Evolutionary conservation across 2,797 vertebrate species (phyloP), one percentile per base, ranked within the genome.

Genomic region (Crenichthys baileyi): DNA sequence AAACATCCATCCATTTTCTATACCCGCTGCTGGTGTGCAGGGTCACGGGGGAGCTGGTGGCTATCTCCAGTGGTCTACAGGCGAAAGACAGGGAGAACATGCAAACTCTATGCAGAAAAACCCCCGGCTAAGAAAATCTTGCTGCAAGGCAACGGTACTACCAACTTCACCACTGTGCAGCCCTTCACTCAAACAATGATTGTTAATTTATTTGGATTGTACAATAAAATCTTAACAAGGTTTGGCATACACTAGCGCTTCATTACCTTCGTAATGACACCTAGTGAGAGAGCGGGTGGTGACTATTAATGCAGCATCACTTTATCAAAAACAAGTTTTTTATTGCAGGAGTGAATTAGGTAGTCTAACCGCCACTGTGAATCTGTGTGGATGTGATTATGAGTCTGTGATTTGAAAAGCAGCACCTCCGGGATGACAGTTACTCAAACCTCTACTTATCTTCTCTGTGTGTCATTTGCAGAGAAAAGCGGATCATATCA

Each of bases 401-500:
- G 61, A 83, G 61, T 84, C 68, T 82, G 44, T 58, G 75, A 82
- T 81, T 72, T 78, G 72, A 82, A 88, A 87, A 88, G 83, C 65
- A 71, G 58, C 58, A 83, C 76, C 81, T 81, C 85, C 63, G 24
- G 63, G 70, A 81, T 73, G 83, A 83, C 70, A 65, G 75, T 13
- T 55, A 81, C 76, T 80, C 73, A 86, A 88, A 85, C 78, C 85
- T 83, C 55, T 56, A 85, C 61, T 90, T 79, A 88, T 90, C 86
- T 83, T 75, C 61, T 75, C 51, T 68, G 79, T 36, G 71, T 78
- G 78, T 83, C 81, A 70, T 82, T 78, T 61, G 71, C 56, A 5
- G 58, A 79, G 79, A 79, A 83, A 87, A 81, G 75, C 41, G 79
- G 79, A 85, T 86, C 36, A 12, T 46, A 85, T 79, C 87, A 50